Base-by-base conservation (phyloP, 2,113 vertebrate genomes). In the Scatophagus argus region DNA sequence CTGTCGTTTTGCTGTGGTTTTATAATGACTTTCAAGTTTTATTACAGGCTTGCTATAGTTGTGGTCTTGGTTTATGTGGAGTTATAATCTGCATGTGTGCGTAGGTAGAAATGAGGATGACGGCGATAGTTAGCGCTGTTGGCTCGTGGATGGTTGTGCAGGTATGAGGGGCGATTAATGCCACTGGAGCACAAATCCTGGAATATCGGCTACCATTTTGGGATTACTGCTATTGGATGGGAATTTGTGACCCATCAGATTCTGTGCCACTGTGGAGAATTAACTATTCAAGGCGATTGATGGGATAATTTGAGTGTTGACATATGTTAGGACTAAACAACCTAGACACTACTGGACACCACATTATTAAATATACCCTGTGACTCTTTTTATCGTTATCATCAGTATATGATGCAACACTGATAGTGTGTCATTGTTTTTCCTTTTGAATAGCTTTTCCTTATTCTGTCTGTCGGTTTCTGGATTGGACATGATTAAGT, bases 61-160 rank as follows among this genome's bases (percentile, higher is more conserved):
- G 29, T 62, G 65, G 9, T 64, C 17, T 43, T 56, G 61, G 46
- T 70, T 58, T 54, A 38, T 55, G 59, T 49, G 41, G 54, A 62
- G 73, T 19, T 68, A 16, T 71, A 38, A 73, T 67, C 8, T 65
- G 4, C 3, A 74, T 19, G 56, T 86, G 68, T 83, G 76, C 72
- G 79, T 79, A 69, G 85, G 81, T 79, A 58, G 69, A n/a, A 52
- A 12, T 23, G 49, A 23, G 65, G 80, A 81, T 77, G 65, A 74
- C 67, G 77, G 75, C 79, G 84, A 86, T 75, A 87, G 70, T 88
- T 66, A 70, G 65, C 74, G 78, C 79, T 77, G 86, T 82, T 84
- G 65, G 68, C 32, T 81, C 66, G 39, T 29, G 27, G 64, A 87
- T 81, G 81, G 73, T 78, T 74, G 77, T 56, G 64, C 44, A 21